Base-by-base conservation (phyloP, 1,140 invertebrate species). In the Rhynchophorus ferrugineus region DNA sequence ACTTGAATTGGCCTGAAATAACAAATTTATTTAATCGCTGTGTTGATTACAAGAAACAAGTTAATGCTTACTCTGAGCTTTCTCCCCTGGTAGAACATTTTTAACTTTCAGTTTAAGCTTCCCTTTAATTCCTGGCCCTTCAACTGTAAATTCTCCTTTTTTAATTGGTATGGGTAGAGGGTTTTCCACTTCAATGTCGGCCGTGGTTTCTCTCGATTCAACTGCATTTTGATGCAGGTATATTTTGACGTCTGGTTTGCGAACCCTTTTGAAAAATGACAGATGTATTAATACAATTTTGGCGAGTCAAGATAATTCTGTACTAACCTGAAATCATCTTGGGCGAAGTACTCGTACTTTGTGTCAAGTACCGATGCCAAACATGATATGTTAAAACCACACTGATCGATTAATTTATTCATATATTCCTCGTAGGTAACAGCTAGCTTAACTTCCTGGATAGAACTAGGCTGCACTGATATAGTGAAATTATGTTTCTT, bases 201-300 rank as follows among this genome's bases (percentile, higher is more conserved):
- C 83, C 29, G 75, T 76, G 16, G 88, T 74, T 52, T 80, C 75
- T 60, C 82, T 68, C 3, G 77, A 79, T 7, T 84, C 78, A 0
- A 78, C 64, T 1, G 87, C 77, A 14, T 79, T 77, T 0, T 76
- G 78, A 62, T 78, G 71, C 9, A 80, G 65, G 59, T 77, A 76
- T 48, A 95, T 85, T 67, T 85, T 84, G 33, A 95, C 89, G 63
- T 93, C 88, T 0, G 91, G 91, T 63, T 92, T 93, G 16, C 88
- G 73, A 2, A 95, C 84, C 19, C 51, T 54, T 6, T 3, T 33
- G 34, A 22, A 43, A 43, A 44, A 36, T 29, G 11, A 6, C 24
- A 29, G n/a, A n/a, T n/a, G n/a, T n/a, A n/a, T n/a, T n/a, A n/a
- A n/a, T n/a, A n/a, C n/a, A n/a, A n/a, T n/a, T n/a, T n/a, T n/a